Percentiles rank a stretch among this genome's conserved stretches.
Evolutionary conservation across 2,797 vertebrate species (phyloP).

Genomic region (Epinephelus coioides): DNA sequence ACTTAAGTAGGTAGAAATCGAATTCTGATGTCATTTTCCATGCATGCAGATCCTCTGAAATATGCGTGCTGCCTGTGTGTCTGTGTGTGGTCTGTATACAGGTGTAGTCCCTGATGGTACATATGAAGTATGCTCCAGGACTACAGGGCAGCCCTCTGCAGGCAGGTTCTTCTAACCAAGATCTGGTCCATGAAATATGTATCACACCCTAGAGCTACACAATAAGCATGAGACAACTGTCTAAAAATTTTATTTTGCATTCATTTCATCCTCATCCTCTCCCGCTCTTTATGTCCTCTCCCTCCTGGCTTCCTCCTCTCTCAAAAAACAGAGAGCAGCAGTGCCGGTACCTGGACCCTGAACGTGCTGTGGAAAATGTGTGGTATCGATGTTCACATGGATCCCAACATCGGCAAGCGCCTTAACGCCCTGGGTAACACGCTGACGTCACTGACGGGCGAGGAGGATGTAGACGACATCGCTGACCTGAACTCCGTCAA

Average conservation of each 20-base stretch:
- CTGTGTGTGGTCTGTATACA: constrained; percentile 69
- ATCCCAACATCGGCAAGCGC: constrained; percentile 98
- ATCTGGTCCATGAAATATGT: constrained; percentile 49
- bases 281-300: neutral
- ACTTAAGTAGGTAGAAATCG: neutral
- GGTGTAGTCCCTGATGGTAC: constrained; percentile 99
- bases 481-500: constrained; percentile 95
- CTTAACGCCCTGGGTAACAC: constrained; percentile 97
- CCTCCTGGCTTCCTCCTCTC: neutral
- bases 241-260: constrained; percentile 41
- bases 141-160: constrained; percentile 95
- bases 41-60: neutral
- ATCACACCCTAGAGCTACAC: constrained; percentile 38
- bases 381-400: constrained; percentile 99
- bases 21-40: neutral
- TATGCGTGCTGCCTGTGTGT: neutral
- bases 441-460: constrained; percentile 95
- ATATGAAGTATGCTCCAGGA: constrained; percentile 98
- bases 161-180: constrained; percentile 81
- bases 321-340: constrained; percentile 91
- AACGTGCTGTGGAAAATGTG: constrained; percentile 99
- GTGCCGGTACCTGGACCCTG: constrained; percentile 98
- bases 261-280: constrained; percentile 13
- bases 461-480: constrained; percentile 96
- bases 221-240: constrained; percentile 22